Evolutionary conservation across 2,888 invertebrate species (phyloP).

Genomic region (Caenorhabditis auriculariae): DNA sequence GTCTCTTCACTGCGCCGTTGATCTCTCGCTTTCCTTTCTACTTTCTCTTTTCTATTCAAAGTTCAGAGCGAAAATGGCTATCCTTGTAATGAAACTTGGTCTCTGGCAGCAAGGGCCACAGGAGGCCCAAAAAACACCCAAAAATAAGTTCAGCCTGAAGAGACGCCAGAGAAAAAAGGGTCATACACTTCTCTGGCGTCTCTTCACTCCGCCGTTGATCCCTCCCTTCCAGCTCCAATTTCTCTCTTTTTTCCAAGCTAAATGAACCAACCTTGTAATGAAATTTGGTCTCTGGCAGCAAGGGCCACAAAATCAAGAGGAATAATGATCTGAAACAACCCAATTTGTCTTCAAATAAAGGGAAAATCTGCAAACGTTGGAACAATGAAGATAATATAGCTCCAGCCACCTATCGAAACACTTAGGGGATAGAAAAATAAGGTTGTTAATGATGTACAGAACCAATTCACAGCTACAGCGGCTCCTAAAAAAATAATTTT

Average conservation of each 20-base stretch:
- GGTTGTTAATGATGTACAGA: conserved; percentile 48
- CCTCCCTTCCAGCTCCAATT: too few species aligned
- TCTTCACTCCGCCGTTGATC: too few species aligned
- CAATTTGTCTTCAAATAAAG: neutral
- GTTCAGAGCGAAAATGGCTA: neutral
- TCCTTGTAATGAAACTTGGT: conserved; percentile 39
- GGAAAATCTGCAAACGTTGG: conserved; percentile 35
- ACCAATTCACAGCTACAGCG: conserved; percentile 55
- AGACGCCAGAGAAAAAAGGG: too few species aligned
- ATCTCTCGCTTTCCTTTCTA: too few species aligned
- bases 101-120: conserved; percentile 48
- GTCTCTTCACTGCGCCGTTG: too few species aligned
- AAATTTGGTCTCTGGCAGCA: conserved; percentile 46
- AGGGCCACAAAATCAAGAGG: conserved; percentile 38
- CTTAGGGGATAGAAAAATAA: conserved; percentile 54
- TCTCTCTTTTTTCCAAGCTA: too few species aligned
- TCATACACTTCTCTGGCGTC: too few species aligned
- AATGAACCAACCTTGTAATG: conserved; percentile 21
- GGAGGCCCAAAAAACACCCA: too few species aligned
- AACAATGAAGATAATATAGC: conserved; percentile 54
- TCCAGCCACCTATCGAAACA: conserved; percentile 51
- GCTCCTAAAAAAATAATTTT: conserved; percentile 20
- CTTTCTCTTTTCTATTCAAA: too few species aligned
- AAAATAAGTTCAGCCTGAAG: too few species aligned
- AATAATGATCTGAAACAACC: conserved; percentile 33